Evolutionary conservation across 2,113 vertebrate species (phyloP), one percentile per base, ranked within the genome.

Genomic region (Siniperca chuatsi): DNA sequence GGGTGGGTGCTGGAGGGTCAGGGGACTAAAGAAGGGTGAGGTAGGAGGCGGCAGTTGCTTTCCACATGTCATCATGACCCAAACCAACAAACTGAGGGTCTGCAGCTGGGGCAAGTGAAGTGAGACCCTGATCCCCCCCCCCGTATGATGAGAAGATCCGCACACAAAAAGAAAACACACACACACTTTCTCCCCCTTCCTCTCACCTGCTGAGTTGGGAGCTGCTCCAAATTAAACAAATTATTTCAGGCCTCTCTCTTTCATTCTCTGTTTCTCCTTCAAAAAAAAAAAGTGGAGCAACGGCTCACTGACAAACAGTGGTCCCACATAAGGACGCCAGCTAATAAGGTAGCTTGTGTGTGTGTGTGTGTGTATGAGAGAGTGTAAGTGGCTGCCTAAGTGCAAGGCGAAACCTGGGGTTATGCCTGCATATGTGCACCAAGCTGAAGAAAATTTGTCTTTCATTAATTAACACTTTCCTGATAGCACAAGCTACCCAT

Each of bases 391-490:
- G 46, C 21, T 75, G 79, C 21, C 33, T 48, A 8, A 76, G 82
- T 70, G 81, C 61, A 73, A 46, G 60, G 54, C 55, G 79, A 67
- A 78, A 75, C 81, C 80, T 10, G 52, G 52, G 65, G 72, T 86
- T 68, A 48, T 50, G 77, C 64, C 54, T 73, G 75, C 65, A 50
- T 78, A 71, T 64, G 83, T 96, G 95, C 95, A 93, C 94, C 95
- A 94, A 95, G 97, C 92, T 96, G 94, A 93, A 92, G 94, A 95
- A 96, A 95, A 94, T 96, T 97, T 94, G 93, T 96, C 93, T 95
- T 96, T 96, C 96, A 96, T 96, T 97, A 97, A 98, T 98, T 98
- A 97, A 96, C 97, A 97, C 97, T 96, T 97, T 96, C 86, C 84
- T 91, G 90, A 92, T 92, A 96, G 95, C 93, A 96, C 92, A 96